Conservation (phyloP, 2,113 vertebrate genomes). For the Eudyptes chrysolophus region DNA sequence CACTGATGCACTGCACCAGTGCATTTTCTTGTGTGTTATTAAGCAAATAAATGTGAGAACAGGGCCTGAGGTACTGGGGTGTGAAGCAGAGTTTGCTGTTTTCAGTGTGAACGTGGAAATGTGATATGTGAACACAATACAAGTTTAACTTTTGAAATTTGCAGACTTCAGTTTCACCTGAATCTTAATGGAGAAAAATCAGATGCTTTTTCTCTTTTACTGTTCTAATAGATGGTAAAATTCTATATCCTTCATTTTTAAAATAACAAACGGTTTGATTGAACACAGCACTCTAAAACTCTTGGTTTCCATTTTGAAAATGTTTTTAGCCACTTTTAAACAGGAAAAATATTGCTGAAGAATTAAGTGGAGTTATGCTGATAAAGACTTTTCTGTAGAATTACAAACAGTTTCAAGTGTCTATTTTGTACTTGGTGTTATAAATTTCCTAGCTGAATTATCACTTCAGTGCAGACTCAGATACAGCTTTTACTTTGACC, state of each 20-base stretch:
- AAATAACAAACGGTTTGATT: accelerated
- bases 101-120: neutral
- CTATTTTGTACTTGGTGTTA: neutral
- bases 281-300: neutral
- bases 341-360: neutral
- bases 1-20: neutral
- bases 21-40: neutral
- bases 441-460: neutral
- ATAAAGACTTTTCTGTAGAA: neutral
- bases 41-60: neutral
- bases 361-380: neutral
- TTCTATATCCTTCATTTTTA: neutral
- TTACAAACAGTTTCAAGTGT: neutral
- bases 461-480: neutral
- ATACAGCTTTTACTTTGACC: neutral
- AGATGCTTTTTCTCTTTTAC: neutral
- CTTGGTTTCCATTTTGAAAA: neutral
- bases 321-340: neutral
- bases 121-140: neutral
- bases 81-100: neutral
- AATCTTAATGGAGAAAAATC: neutral
- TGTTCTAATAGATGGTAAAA: neutral
- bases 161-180: neutral
- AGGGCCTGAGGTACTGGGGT: neutral
- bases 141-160: neutral